phyloP scores from a whole-genome alignment of 2,888 invertebrate species.

The Teleogryllus oceanicus region DNA sequence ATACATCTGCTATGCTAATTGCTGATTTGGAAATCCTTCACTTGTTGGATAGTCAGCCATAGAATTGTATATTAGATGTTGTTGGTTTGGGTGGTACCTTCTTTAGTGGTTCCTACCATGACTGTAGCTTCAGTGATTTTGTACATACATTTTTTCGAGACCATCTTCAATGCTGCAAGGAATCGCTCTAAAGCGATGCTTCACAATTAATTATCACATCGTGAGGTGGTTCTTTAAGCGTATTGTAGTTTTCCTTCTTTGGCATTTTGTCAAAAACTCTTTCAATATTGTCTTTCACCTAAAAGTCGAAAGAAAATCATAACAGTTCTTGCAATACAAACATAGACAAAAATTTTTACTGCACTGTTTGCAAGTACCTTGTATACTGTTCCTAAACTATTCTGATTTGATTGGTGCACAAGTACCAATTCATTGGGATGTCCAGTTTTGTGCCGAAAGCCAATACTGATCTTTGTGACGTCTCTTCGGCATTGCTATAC shows the following conservation, averaged over 20 bases:
- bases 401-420: conserved; percentile 66
- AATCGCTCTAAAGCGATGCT: conserved; percentile 68
- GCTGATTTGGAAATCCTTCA: conserved; percentile 64
- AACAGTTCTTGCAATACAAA: no score
- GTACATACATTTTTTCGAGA: conserved; percentile 56
- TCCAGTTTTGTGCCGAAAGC: conserved; percentile 56
- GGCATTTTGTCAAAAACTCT: conserved; percentile 68
- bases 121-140: conserved; percentile 49
- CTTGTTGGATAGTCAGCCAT: conserved; percentile 64
- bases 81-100: conserved; percentile 49
- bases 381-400: conserved; percentile 68
- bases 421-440: conserved; percentile 58
- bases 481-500: conserved; percentile 43
- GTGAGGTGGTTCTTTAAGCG: conserved; percentile 72
- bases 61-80: conserved; percentile 59
- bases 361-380: conserved; percentile 42
- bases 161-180: conserved; percentile 61
- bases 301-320: no score
- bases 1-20: no score
- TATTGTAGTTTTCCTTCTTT: conserved; percentile 78
- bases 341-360: no score
- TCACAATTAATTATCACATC: conserved; percentile 74
- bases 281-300: conserved; percentile 42
- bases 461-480: conserved; percentile 63
- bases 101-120: conserved; percentile 46